Conservation (phyloP, 2,113 vertebrate genomes). For the Pipra filicauda region DNA sequence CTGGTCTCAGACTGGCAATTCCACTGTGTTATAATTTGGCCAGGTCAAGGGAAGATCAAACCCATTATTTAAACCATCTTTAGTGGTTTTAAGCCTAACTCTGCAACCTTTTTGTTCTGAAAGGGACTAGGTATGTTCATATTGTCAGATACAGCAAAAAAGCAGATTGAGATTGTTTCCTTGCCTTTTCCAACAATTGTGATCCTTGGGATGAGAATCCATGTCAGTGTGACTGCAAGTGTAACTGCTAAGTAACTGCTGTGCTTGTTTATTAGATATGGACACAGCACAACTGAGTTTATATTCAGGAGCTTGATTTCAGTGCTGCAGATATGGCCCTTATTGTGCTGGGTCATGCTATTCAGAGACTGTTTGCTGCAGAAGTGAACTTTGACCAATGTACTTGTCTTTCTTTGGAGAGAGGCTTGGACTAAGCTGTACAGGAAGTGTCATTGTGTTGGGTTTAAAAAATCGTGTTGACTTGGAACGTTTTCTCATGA, state of each 20-base stretch:
- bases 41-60: background rate
- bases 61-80: background rate
- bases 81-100: background rate
- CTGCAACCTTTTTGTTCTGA: background rate
- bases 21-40: background rate
- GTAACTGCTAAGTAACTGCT: background rate
- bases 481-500: background rate
- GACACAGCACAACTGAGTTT: background rate
- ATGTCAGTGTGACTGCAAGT: background rate
- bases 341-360: fast-evolving
- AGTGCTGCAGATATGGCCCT: background rate
- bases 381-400: background rate
- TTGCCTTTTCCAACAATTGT: background rate
- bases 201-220: background rate
- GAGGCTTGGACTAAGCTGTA: background rate
- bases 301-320: background rate
- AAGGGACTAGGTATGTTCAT: background rate
- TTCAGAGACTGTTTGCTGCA: background rate
- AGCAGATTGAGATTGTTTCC: background rate
- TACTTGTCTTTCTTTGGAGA: background rate
- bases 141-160: background rate
- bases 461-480: background rate
- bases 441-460: background rate
- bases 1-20: background rate
- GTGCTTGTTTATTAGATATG: background rate